A percentile compares a stretch with the other conserved stretches of the same genome.
phyloP scores from a whole-genome alignment of 1,140 invertebrate genomes.

The Neuroterus valhalla region DNA sequence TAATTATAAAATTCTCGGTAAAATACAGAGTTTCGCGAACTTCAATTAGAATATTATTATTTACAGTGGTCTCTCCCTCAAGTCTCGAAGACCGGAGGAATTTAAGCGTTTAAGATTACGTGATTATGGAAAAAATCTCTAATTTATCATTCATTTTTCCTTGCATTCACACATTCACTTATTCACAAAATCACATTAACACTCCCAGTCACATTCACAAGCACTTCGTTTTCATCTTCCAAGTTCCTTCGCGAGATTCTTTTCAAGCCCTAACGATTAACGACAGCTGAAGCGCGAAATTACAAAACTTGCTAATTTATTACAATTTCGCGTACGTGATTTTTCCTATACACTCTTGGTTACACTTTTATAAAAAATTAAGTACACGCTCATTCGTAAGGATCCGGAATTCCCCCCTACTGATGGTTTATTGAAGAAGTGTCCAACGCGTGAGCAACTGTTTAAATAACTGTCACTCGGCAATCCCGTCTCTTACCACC shows the following conservation, averaged over 20 bases:
- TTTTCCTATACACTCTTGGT: constrained; percentile 17
- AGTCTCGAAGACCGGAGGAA: not conserved
- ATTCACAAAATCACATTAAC: not conserved
- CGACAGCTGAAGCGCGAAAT: not conserved
- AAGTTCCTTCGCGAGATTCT: not conserved
- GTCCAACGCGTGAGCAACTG: too few relatives aligned
- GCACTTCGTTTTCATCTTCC: not conserved
- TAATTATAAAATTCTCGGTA: constrained; percentile 53
- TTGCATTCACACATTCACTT: not conserved
- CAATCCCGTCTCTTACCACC: too few relatives aligned
- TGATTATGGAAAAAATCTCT: constrained; percentile 31
- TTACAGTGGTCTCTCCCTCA: constrained; percentile 32
- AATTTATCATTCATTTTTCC: constrained; percentile 15
- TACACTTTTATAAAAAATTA: constrained; percentile 1
- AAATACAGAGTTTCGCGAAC: constrained; percentile 41
- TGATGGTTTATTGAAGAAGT: not conserved
- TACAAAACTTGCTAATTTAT: constrained; percentile 9
- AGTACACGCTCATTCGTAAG: not conserved
- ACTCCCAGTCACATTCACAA: not conserved
- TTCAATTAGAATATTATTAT: not conserved
- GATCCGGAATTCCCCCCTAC: not conserved
- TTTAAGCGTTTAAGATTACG: constrained; percentile 38
- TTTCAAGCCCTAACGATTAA: constrained; percentile 23
- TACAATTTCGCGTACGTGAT: not conserved
- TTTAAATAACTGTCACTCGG: too few relatives aligned